Conservation (phyloP, 2,113 vertebrate species). For the Pan troglodytes region NHGRI_mPanTro3-v2.1_pri NC_072421.2:44804001-44804500, state of each 20-base stretch:
- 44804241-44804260: constrained; percentile 27
- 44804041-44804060: constrained; percentile 42
- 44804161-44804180: constrained; percentile 26
- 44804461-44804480: not conserved
- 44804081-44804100: constrained; percentile 40
- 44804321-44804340: not conserved
- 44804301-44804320: constrained; percentile 24
- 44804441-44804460: constrained; percentile 21
- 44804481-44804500: constrained; percentile 28
- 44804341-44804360: constrained; percentile 19
- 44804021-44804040: constrained; percentile 24
- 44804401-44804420: not conserved
- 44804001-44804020: constrained; percentile 9
- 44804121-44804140: constrained; percentile 43
- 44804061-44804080: not conserved
- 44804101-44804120: constrained; percentile 15
- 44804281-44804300: constrained; percentile 32
- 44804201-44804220: constrained; percentile 48
- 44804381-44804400: not conserved
- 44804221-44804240: constrained; percentile 29
- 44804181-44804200: not conserved
- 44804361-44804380: constrained; percentile 48
- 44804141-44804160: constrained; percentile 45
- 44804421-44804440: not conserved
- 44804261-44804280: constrained; percentile 60